Evolutionary conservation across 2,797 vertebrate species (phyloP).

Genomic region (Lagocephalus sceleratus): DNA sequence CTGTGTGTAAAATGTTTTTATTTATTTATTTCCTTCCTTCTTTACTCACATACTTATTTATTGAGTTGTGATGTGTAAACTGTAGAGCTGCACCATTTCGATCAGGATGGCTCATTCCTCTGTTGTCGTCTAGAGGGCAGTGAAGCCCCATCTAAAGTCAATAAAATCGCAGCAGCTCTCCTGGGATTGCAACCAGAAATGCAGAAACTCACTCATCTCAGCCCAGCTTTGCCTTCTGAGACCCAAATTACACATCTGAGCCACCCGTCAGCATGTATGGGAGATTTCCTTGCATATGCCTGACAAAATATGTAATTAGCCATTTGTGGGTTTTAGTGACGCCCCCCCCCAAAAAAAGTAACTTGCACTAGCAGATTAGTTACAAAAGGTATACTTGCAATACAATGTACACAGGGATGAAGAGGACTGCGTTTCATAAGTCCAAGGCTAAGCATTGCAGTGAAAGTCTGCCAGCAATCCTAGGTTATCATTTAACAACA

Average conservation of each 20-base stretch:
- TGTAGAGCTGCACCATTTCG: constrained; percentile 15
- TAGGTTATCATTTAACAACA: too few species aligned
- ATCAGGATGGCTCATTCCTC: constrained; percentile 23
- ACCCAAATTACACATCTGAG: constrained; percentile 41
- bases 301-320: constrained; percentile 34
- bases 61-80: constrained; percentile 21
- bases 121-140: constrained; percentile 65
- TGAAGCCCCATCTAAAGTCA: constrained; percentile 43
- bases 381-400: constrained; percentile 2
- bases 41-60: too few species aligned
- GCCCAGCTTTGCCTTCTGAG: constrained; percentile 30
- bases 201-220: constrained; percentile 44
- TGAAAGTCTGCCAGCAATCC: too few species aligned
- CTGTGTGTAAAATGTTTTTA: too few species aligned
- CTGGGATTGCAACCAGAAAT: constrained; percentile 33
- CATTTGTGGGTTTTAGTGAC: constrained; percentile 27
- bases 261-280: constrained; percentile 26
- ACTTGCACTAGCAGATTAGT: constrained; percentile 16
- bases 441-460: too few species aligned
- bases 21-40: too few species aligned
- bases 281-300: constrained; percentile 17
- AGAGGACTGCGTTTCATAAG: constrained; percentile 9
- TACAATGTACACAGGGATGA: constrained; percentile 18
- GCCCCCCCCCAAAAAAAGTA: constrained; percentile 11
- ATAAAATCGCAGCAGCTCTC: neutral